Percentiles rank a stretch among this genome's conserved stretches.
These are phyloP conservation scores for Notamacropus eugenii DNA, from an alignment of 2,797 vertebrate species.

Conservation along the genomic window DNA sequence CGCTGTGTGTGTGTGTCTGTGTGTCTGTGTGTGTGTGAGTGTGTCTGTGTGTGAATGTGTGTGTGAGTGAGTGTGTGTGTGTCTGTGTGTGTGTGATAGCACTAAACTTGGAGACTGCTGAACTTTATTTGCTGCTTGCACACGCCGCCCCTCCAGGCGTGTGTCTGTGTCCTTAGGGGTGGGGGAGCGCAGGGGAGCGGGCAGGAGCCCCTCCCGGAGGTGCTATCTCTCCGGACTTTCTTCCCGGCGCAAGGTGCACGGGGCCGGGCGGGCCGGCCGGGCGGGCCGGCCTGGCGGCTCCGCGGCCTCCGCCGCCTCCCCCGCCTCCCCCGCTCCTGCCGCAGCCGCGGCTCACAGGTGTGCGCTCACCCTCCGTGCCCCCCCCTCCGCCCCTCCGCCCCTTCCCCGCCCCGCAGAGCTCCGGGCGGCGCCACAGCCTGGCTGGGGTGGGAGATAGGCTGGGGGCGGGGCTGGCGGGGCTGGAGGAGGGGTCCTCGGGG, in stretches of 20 bases:
- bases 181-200: not conserved
- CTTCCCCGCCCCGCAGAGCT: not conserved
- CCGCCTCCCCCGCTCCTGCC: not conserved
- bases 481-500: not conserved
- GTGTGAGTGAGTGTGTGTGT: not conserved
- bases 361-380: not conserved
- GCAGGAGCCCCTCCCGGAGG: not conserved
- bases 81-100: not conserved
- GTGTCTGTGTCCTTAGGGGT: not conserved
- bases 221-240: not conserved
- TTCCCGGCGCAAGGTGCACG: not conserved
- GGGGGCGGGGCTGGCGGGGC: not conserved
- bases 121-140: not conserved
- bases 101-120: not conserved
- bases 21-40: slow-evolving; percentile 2
- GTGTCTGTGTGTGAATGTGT: not conserved
- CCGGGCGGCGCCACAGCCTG: not conserved
- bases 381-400: not conserved
- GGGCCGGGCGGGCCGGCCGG: not conserved
- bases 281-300: not conserved
- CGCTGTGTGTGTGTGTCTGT: too few species aligned
- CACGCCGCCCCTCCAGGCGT: not conserved
- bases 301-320: not conserved
- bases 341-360: not conserved
- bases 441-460: not conserved